Percentiles rank a stretch among this genome's conserved stretches.
Evolutionary conservation across 2,797 vertebrate genomes (phyloP).

Genomic region (Pterois miles): DNA sequence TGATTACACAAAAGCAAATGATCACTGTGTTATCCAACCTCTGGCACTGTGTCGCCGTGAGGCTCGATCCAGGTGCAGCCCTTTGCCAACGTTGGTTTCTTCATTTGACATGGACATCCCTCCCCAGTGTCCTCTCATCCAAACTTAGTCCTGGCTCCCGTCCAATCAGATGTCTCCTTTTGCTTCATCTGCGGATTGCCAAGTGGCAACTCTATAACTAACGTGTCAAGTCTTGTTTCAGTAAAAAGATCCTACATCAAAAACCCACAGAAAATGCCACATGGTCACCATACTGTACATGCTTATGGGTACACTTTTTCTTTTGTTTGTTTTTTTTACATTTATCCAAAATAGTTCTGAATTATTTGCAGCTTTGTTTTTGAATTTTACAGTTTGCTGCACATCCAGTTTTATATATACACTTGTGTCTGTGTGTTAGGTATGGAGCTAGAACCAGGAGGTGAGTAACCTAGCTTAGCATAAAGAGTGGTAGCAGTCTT

Average conservation of each 20-base stretch:
- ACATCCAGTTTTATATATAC: neutral
- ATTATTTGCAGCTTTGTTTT: neutral
- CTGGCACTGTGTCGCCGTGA: neutral
- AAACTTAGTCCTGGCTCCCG: slow-evolving; percentile 63
- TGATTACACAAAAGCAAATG: slow-evolving; percentile 37
- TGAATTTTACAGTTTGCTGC: neutral
- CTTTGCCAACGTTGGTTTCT: slow-evolving; percentile 28
- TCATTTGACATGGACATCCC: slow-evolving; percentile 29
- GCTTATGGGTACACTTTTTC: neutral
- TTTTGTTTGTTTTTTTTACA: neutral
- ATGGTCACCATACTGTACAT: neutral
- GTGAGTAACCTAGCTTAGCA: neutral
- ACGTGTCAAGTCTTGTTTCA: slow-evolving; percentile 55
- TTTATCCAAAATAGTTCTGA: neutral
- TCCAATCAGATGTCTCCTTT: slow-evolving; percentile 60
- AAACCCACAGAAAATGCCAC: slow-evolving; percentile 20
- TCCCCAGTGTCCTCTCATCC: slow-evolving; percentile 53
- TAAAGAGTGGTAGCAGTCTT: no score
- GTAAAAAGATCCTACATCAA: slow-evolving; percentile 59
- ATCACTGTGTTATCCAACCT: neutral
- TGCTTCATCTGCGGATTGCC: slow-evolving; percentile 41
- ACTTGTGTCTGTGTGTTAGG: neutral
- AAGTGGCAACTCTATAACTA: slow-evolving; percentile 61
- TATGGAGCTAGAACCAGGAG: neutral
- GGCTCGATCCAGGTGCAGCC: neutral